Evolutionary conservation across 1,140 invertebrate species (phyloP).

Genomic region (Nomia melanderi): DNA sequence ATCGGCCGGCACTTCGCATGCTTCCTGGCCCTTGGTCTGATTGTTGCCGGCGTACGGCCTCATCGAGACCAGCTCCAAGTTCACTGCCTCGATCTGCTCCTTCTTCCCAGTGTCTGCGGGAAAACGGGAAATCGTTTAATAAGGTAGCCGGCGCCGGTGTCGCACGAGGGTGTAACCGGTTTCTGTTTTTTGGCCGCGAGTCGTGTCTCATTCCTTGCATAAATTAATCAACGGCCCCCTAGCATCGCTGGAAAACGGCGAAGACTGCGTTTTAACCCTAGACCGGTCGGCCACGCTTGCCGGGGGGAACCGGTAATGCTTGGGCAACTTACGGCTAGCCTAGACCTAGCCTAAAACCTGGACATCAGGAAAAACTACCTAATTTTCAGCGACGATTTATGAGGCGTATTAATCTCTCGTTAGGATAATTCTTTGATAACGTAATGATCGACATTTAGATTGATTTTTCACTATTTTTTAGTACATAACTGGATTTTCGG

Average conservation of each 20-base stretch:
- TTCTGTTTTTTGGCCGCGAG: conserved; percentile 40
- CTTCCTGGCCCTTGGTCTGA: conserved; percentile 86
- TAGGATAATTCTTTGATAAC: no score
- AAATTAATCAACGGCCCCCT: background rate
- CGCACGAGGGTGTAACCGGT: conserved; percentile 35
- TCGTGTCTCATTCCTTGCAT: conserved; percentile 9
- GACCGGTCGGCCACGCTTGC: background rate
- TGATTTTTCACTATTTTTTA: no score
- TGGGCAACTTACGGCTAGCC: background rate
- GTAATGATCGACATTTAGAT: no score
- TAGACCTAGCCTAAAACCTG: background rate
- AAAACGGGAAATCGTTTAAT: conserved; percentile 48
- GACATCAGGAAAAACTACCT: background rate
- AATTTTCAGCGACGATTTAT: background rate
- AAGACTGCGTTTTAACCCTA: background rate
- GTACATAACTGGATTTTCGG: no score
- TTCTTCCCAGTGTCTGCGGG: conserved; percentile 75
- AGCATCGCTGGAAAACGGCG: background rate
- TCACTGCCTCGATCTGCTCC: conserved; percentile 86
- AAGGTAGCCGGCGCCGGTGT: background rate
- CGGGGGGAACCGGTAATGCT: background rate
- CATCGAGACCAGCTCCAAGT: conserved; percentile 89
- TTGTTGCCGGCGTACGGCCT: conserved; percentile 84
- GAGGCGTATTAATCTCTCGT: no score
- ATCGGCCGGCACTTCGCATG: conserved; percentile 84